Percentiles rank a stretch among this genome's conserved stretches.
phyloP scores from a whole-genome alignment of 2,888 invertebrate genomes.

The Ophioninae sp. region DNA sequence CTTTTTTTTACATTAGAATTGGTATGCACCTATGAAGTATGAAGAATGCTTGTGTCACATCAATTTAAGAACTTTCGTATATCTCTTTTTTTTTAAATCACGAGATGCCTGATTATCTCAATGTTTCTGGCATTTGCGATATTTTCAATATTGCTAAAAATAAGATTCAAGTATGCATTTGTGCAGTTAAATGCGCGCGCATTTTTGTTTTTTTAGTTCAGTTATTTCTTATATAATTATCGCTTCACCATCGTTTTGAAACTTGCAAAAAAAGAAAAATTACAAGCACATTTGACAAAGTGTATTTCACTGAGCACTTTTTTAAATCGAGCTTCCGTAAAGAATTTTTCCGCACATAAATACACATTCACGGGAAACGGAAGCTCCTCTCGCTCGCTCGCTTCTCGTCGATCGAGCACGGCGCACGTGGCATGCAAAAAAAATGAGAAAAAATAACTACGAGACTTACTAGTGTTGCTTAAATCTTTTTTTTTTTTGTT shows the following conservation, averaged over 20 bases:
- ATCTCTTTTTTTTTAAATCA: neutral
- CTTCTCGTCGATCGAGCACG: neutral
- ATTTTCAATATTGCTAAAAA: neutral
- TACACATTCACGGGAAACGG: conserved; percentile 13
- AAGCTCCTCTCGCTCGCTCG: conserved; percentile 21
- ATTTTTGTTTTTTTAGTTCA: neutral
- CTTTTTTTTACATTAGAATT: neutral
- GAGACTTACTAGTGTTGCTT: neutral
- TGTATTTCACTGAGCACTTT: neutral
- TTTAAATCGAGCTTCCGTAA: neutral
- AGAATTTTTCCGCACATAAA: neutral
- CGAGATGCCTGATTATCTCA: neutral
- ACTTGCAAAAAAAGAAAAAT: neutral
- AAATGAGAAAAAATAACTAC: neutral
- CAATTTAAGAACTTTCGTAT: neutral
- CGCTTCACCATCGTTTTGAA: neutral
- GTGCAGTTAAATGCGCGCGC: neutral
- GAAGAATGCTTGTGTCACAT: neutral
- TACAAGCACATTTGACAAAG: neutral
- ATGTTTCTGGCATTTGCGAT: neutral
- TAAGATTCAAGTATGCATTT: neutral
- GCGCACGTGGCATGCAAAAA: conserved; percentile 14
- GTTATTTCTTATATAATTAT: neutral
- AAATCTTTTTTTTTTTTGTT: neutral
- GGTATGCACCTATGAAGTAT: neutral